These are phyloP conservation scores for Holothuria glaberrima DNA, from an alignment of 35 echinoderm and acorn worm species.

Conservation along the genomic window DNA sequence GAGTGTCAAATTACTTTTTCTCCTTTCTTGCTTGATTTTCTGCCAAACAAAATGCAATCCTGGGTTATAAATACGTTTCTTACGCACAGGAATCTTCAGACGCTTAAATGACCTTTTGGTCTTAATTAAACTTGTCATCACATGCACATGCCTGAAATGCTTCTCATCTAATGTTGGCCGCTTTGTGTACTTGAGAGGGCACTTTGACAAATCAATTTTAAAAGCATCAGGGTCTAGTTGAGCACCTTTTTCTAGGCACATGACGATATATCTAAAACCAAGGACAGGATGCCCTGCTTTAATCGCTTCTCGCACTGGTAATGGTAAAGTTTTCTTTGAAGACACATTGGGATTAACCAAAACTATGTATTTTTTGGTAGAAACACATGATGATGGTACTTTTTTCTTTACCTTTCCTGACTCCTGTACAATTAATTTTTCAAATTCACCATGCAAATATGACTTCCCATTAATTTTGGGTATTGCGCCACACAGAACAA, in stretches of 20 bases:
- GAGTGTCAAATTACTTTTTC: too few species aligned
- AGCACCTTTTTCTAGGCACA: background rate
- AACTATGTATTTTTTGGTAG: background rate
- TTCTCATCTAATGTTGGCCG: too few species aligned
- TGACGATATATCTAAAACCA: background rate
- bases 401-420: background rate
- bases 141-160: too few species aligned
- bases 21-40: too few species aligned
- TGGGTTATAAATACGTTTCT: too few species aligned
- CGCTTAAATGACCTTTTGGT: too few species aligned
- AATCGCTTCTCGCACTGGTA: background rate
- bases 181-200: too few species aligned
- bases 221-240: too few species aligned
- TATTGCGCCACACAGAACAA: background rate
- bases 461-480: slow-evolving; percentile 12
- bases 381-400: background rate
- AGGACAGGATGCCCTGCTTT: background rate
- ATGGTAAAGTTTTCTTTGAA: background rate
- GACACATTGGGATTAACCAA: background rate
- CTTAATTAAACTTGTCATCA: too few species aligned
- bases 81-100: too few species aligned
- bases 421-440: background rate
- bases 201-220: too few species aligned
- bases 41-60: too few species aligned
- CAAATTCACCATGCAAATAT: background rate